Evolutionary conservation across 1,140 invertebrate species (phyloP).

Genomic region (Ridgeia piscesae): DNA sequence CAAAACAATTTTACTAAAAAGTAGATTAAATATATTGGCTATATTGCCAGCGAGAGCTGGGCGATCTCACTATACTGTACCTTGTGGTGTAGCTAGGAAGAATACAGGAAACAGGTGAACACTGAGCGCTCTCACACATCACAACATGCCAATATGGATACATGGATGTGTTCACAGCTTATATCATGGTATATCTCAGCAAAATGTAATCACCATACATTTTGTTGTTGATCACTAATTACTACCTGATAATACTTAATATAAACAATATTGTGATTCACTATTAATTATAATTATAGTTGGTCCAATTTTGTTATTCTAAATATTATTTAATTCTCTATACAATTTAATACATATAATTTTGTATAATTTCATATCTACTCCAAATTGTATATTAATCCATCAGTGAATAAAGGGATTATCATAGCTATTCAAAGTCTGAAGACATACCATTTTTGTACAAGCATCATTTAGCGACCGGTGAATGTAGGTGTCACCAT

Average conservation of each 20-base stretch:
- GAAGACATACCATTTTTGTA: constrained; percentile 27
- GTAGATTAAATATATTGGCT: neutral
- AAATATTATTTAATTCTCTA: neutral
- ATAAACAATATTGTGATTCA: neutral
- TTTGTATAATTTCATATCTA: neutral
- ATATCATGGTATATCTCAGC: neutral
- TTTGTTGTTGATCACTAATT: too few relatives aligned
- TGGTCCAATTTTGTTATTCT: neutral
- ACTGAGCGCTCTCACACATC: neutral
- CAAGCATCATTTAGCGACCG: constrained; percentile 32
- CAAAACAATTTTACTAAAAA: neutral
- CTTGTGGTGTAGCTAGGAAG: neutral
- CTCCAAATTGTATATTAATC: neutral
- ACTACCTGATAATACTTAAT: neutral
- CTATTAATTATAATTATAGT: neutral
- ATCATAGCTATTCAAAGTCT: neutral
- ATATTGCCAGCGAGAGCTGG: neutral
- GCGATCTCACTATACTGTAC: neutral
- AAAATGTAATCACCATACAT: neutral
- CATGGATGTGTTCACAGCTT: neutral
- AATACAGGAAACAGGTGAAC: neutral
- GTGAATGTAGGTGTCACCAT: constrained; percentile 27
- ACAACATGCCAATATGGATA: neutral
- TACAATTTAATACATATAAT: neutral
- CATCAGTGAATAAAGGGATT: neutral